Evolutionary conservation across 2,797 vertebrate genomes (phyloP), one percentile per base, ranked within the genome.

Genomic region (Neopelma chrysocephalum): DNA sequence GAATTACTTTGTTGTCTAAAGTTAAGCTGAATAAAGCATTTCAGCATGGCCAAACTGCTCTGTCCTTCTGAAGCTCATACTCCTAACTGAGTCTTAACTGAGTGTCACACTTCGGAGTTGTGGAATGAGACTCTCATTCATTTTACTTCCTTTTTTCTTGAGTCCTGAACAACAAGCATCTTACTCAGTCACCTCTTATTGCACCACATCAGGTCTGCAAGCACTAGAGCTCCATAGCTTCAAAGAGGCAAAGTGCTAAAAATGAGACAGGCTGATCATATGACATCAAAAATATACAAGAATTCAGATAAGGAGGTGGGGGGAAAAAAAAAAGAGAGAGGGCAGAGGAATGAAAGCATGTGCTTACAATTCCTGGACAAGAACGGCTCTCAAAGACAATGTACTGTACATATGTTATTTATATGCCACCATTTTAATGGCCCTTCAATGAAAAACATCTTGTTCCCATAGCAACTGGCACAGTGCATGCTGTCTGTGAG

Each of bases 401-500:
- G 85, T 93, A 97, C 85, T 88, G 43, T 95, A 97, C 98, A 97
- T 96, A 96, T 98, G 98, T 97, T 98, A 98, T 97, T 98, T 97
- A 97, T 98, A 97, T 93, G 95, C 82, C 97, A 97, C 93, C 83
- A 96, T 96, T 97, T 98, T 97, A 98, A 97, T 96, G 94, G 87
- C 50, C 96, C 57, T 96, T 98, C 97, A 97, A 97, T 97, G 95
- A 94, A 96, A 98, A 98, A 94, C 97, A 98, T 97, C 97, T 97
- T 98, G 97, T 98, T 97, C n/a, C 97, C 94, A 97, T 97, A 91
- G 98, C 78, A 97, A 98, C 98, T 93, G 65, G 94, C 94, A 97
- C 93, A 95, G 53, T 85, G 96, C 96, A 75, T 87, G 91, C 95
- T 97, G 38, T 95, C 96, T 95, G 90, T 12, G 86, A 96, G 96